A percentile compares a stretch with the other conserved stretches of the same genome.
Conservation (phyloP, 2,888 invertebrate species). For the Nycteola revayana region DNA sequence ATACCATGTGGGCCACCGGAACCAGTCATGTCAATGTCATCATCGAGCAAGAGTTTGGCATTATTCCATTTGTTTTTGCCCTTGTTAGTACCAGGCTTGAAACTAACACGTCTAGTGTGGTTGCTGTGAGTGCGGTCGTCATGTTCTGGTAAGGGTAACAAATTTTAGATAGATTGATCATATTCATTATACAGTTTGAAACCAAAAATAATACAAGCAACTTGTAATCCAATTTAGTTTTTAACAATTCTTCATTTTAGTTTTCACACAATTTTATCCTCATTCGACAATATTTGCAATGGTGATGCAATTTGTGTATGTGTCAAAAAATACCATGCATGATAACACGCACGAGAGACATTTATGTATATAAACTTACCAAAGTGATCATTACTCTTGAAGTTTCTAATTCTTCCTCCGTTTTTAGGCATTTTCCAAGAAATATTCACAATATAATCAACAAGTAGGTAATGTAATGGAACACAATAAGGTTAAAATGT, state of each 20-base stretch:
- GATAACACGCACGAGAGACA: background rate
- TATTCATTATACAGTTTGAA: too few relatives aligned
- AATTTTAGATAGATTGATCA: too few relatives aligned
- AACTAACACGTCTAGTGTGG: constrained; percentile 76
- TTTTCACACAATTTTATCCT: too few relatives aligned
- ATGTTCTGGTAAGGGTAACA: too few relatives aligned
- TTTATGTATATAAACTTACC: constrained; percentile 46
- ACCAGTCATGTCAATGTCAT: constrained; percentile 84
- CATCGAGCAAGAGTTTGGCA: constrained; percentile 79
- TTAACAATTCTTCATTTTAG: too few relatives aligned
- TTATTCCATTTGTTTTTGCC: constrained; percentile 68
- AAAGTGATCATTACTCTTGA: constrained; percentile 67
- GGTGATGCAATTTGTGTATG: too few relatives aligned
- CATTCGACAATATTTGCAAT: too few relatives aligned
- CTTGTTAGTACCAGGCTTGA: constrained; percentile 75
- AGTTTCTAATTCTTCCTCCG: constrained; percentile 63
- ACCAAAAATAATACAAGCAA: too few relatives aligned
- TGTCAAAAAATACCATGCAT: constrained; percentile 23
- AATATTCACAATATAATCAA: constrained; percentile 11
- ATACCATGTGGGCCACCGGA: constrained; percentile 43
- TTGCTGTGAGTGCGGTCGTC: constrained; percentile 67
- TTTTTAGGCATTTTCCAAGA: constrained; percentile 70
- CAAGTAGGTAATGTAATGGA: constrained; percentile 1
- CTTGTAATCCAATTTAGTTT: too few relatives aligned
- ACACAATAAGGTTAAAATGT: constrained; percentile 18